These are phyloP conservation scores for Verasper variegatus DNA, from an alignment of 2,113 vertebrate genomes.

Conservation along the genomic window DNA sequence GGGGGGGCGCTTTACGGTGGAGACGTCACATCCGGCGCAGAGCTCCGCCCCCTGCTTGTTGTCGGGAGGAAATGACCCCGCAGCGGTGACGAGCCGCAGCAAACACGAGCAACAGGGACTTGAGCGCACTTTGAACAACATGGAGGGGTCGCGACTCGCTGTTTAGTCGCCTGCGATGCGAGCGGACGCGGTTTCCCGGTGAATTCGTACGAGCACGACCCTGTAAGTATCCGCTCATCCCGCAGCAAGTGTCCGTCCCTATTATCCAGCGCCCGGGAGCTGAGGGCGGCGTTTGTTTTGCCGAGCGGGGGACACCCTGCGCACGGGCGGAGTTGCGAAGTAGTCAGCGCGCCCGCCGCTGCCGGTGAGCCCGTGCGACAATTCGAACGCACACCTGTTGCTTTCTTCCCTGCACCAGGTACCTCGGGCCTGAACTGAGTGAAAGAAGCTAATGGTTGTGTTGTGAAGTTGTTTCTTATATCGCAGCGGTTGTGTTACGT, in stretches of 20 bases:
- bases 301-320: fast-evolving
- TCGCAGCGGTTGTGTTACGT: background rate
- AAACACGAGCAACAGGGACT: background rate
- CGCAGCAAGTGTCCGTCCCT: constrained; percentile 64
- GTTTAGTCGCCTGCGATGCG: constrained; percentile 51
- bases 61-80: constrained; percentile 59
- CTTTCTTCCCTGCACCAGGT: constrained; percentile 22
- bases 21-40: constrained; percentile 80
- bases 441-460: background rate
- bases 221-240: constrained; percentile 62
- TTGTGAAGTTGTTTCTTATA: background rate
- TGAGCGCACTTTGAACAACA: background rate
- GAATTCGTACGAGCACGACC: constrained; percentile 40
- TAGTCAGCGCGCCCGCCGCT: fast-evolving
- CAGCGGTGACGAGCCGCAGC: constrained; percentile 1
- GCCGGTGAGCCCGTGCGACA: fast-evolving
- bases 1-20: constrained; percentile 35
- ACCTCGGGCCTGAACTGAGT: constrained; percentile 29
- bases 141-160: constrained; percentile 19
- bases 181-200: constrained; percentile 49
- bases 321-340: constrained; percentile 3
- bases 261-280: constrained; percentile 14
- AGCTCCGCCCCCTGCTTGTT: constrained; percentile 74
- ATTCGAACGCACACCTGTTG: constrained; percentile 73
- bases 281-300: constrained; percentile 55